Conservation (phyloP, 2,113 vertebrate species). For the Neopipo cinnamomea region DNA sequence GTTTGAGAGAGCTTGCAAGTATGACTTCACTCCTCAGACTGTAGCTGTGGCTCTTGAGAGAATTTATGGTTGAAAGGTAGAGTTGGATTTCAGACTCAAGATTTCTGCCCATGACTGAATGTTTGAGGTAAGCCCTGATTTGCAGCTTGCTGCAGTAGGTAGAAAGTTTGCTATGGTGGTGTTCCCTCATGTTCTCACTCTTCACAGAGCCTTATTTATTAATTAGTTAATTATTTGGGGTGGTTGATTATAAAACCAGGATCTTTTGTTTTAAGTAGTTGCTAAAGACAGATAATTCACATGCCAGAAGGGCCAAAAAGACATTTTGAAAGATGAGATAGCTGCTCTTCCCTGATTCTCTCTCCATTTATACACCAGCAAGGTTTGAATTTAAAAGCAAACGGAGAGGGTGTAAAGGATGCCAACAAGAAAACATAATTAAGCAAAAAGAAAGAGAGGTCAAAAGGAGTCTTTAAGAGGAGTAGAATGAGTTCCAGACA, state of each 20-base stretch:
- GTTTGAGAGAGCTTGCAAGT: not conserved
- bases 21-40: not conserved
- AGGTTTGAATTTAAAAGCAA: not conserved
- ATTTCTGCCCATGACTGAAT: not conserved
- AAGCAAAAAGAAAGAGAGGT: not conserved
- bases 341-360: not conserved
- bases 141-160: not conserved
- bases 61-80: not conserved
- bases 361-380: not conserved
- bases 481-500: not conserved
- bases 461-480: not conserved
- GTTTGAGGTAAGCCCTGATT: not conserved
- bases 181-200: not conserved
- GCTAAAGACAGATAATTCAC: not conserved
- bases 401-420: not conserved
- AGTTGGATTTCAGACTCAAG: not conserved
- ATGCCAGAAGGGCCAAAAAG: not conserved
- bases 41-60: not conserved
- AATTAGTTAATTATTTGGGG: not conserved
- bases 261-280: not conserved
- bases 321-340: not conserved
- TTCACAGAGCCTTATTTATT: not conserved
- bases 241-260: not conserved
- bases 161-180: not conserved
- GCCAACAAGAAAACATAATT: not conserved